phyloP scores from a whole-genome alignment of 2,113 vertebrate genomes.

The Oreotrochilus melanogaster region DNA sequence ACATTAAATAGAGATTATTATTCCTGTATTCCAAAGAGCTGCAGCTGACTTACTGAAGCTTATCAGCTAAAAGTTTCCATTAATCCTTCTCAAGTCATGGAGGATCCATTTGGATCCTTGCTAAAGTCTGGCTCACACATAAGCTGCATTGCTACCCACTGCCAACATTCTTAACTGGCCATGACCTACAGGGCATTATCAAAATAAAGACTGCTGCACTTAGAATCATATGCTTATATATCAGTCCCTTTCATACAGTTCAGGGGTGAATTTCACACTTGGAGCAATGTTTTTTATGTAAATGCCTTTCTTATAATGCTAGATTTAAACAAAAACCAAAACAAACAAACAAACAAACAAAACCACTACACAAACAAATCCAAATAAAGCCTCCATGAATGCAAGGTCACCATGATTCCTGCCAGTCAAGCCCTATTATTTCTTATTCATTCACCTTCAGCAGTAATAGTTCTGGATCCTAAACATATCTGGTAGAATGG shows the following conservation, averaged over 20 bases:
- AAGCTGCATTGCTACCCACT: background rate
- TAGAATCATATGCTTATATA: accelerated
- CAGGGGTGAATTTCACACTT: background rate
- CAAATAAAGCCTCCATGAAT: background rate
- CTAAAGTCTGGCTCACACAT: background rate
- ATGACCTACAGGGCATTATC: background rate
- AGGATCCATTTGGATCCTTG: background rate
- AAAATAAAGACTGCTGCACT: background rate
- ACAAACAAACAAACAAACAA: background rate
- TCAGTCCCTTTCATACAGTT: background rate
- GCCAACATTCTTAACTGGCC: background rate
- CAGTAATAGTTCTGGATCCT: background rate
- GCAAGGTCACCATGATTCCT: accelerated
- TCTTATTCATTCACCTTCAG: background rate
- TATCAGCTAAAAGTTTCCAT: background rate
- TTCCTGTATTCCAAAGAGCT: background rate
- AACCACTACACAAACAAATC: background rate
- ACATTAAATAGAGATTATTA: background rate
- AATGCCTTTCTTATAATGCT: background rate
- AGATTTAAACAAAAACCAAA: background rate
- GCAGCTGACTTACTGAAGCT: background rate
- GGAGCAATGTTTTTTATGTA: background rate
- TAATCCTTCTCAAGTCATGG: background rate
- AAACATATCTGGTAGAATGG: background rate
- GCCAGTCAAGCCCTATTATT: background rate